phyloP scores from a whole-genome alignment of 2,797 vertebrate genomes.

The Petrocephalus schoutedeni region DNA sequence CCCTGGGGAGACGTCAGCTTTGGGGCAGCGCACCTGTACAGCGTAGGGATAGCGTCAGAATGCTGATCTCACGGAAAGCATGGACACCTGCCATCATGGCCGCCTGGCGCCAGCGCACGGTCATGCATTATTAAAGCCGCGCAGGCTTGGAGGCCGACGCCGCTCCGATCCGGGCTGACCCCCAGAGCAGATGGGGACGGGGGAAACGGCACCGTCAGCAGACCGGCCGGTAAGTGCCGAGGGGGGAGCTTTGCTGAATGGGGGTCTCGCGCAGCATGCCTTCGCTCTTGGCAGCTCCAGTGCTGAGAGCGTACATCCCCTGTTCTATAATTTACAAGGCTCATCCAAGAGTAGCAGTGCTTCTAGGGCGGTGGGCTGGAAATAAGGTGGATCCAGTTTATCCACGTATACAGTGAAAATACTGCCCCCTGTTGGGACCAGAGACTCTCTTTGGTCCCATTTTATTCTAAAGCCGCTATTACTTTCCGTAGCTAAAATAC shows the following conservation, averaged over 20 bases:
- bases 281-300: neutral
- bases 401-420: neutral
- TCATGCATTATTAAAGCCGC: neutral
- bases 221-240: neutral
- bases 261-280: neutral
- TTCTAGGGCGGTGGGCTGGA: neutral
- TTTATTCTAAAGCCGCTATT: neutral
- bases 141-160: neutral
- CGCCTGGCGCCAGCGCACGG: neutral
- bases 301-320: neutral
- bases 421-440: neutral
- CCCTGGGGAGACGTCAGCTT: neutral
- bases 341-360: neutral
- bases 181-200: neutral
- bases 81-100: neutral
- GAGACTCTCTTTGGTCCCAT: neutral
- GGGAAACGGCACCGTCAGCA: neutral
- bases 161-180: neutral
- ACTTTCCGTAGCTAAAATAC: neutral
- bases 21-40: neutral
- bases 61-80: neutral
- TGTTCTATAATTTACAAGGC: conserved; percentile 14
- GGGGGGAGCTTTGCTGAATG: neutral
- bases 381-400: neutral
- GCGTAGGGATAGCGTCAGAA: neutral